phyloP scores from a whole-genome alignment of 2,888 invertebrate genomes.

The Poecilobothrus nobilitatus region DNA sequence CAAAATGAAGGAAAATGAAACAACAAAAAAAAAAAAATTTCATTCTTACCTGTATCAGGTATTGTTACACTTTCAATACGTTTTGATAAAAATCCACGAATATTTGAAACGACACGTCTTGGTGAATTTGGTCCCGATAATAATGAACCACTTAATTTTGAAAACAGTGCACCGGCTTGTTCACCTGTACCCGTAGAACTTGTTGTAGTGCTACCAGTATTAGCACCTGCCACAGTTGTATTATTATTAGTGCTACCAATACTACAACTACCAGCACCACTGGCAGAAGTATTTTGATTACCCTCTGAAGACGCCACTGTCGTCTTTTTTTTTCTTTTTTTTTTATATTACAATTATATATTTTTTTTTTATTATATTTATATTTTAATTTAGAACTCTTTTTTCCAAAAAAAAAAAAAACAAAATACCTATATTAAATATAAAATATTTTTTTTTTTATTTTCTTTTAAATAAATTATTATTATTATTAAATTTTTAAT shows the following conservation, averaged over 20 bases:
- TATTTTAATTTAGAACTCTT: constrained; percentile 10
- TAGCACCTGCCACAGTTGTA: constrained; percentile 42
- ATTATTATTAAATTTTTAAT: too few species aligned
- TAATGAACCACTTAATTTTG: constrained; percentile 58
- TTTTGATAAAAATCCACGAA: constrained; percentile 62
- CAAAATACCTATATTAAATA: too few species aligned
- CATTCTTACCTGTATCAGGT: constrained; percentile 63
- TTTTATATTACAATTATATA: constrained; percentile 14
- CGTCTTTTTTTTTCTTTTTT: constrained; percentile 23
- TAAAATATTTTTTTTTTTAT: background rate
- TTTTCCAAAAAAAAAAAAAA: too few species aligned
- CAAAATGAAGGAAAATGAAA: too few species aligned
- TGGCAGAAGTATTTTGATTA: constrained; percentile 20
- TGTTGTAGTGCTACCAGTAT: constrained; percentile 38
- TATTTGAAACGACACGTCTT: constrained; percentile 62
- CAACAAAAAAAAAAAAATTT: too few species aligned
- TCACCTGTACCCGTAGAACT: constrained; percentile 44
- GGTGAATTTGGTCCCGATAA: constrained; percentile 59
- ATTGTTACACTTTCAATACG: constrained; percentile 56
- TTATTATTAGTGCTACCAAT: constrained; percentile 40
- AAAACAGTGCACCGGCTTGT: constrained; percentile 54
- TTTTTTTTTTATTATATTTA: constrained; percentile 18
- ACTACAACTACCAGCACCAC: constrained; percentile 21
- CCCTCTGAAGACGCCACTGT: constrained; percentile 46
- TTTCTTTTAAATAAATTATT: background rate